phyloP scores from a whole-genome alignment of 1,140 invertebrate species.

The Trachymyrmex septentrionalis region DNA sequence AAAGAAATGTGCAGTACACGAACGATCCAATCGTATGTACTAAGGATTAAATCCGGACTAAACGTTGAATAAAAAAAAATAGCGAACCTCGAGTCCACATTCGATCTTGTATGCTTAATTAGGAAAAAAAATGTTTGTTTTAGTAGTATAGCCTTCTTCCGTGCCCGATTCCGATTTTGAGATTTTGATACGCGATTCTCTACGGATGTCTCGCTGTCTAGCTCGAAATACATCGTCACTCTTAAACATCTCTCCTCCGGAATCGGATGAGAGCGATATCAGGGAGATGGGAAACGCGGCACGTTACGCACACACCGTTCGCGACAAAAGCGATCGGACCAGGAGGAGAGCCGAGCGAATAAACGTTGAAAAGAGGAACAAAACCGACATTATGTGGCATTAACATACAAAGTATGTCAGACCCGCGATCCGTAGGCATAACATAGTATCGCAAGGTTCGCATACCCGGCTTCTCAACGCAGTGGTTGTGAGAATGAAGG shows the following conservation, averaged over 20 bases:
- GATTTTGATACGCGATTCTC: neutral
- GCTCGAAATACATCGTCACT: constrained; percentile 1
- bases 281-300: neutral
- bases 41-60: neutral
- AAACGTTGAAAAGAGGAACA: constrained; percentile 86
- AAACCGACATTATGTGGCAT: constrained; percentile 86
- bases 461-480: constrained; percentile 73
- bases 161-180: neutral
- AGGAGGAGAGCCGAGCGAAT: constrained; percentile 80
- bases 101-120: neutral
- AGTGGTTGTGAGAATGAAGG: constrained; percentile 47
- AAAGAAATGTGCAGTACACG: too few relatives aligned
- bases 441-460: constrained; percentile 84
- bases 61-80: neutral
- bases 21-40: too few relatives aligned
- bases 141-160: too few relatives aligned
- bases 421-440: constrained; percentile 83
- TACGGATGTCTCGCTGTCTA: neutral
- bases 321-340: constrained; percentile 75
- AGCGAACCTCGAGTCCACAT: neutral
- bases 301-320: constrained; percentile 10
- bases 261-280: constrained; percentile 10
- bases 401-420: constrained; percentile 87
- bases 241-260: neutral
- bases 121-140: neutral